These are phyloP conservation scores for Vulpes vulpes DNA, from an alignment of 2,113 vertebrate genomes.

Conservation along the genomic window DNA sequence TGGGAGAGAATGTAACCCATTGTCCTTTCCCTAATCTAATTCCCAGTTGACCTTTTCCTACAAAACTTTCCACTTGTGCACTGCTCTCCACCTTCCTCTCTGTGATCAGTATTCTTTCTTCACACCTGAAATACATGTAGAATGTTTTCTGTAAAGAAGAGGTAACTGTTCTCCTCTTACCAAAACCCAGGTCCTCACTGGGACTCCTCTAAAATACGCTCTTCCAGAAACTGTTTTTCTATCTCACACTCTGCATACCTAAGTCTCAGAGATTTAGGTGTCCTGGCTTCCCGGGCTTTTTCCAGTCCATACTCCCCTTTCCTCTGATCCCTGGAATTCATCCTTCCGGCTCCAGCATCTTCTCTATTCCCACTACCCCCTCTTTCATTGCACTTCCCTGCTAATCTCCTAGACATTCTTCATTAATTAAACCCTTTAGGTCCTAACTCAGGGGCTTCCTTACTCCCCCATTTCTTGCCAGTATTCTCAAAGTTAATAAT, in stretches of 20 bases:
- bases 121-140: background rate
- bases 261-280: too few species aligned
- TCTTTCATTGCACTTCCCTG: background rate
- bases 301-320: background rate
- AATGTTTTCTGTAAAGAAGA: background rate
- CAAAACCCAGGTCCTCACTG: background rate
- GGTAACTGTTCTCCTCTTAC: background rate
- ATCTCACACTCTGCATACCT: background rate
- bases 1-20: background rate
- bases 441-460: background rate
- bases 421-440: background rate
- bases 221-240: background rate
- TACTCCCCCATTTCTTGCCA: background rate
- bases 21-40: background rate
- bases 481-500: background rate
- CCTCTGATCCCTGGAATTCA: background rate
- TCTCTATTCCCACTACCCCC: background rate
- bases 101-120: background rate
- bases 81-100: background rate
- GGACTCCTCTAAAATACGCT: background rate
- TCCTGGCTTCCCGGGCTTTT: background rate
- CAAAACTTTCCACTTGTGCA: background rate
- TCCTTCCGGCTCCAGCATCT: too few species aligned
- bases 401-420: background rate
- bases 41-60: background rate